Conservation (phyloP, 2,113 vertebrate species). For the Oophaga pumilio region DNA sequence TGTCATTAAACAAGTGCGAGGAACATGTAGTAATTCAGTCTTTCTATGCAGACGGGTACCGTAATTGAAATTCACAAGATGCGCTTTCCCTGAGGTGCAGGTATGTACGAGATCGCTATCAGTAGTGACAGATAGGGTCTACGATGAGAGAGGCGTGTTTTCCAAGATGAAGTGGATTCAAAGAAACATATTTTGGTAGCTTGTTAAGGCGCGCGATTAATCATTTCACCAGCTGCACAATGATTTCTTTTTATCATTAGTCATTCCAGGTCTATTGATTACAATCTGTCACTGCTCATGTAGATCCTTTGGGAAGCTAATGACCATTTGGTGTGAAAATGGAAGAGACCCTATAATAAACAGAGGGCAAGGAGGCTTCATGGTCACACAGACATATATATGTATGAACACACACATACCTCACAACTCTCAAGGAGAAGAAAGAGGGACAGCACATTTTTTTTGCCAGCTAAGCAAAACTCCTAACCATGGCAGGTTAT, state of each 20-base stretch:
- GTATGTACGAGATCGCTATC: not conserved
- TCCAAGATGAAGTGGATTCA: constrained; percentile 11
- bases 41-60: not conserved
- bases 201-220: not conserved
- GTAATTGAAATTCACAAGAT: not conserved
- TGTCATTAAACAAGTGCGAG: constrained; percentile 12
- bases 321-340: not conserved
- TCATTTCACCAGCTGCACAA: not conserved
- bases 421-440: too few relatives aligned
- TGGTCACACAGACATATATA: not conserved
- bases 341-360: not conserved
- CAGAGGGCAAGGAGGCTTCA: not conserved
- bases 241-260: not conserved
- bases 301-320: not conserved
- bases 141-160: not conserved
- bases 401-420: not conserved
- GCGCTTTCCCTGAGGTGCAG: not conserved
- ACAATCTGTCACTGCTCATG: constrained; percentile 19
- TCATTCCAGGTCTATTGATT: not conserved
- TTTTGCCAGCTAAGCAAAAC: too few relatives aligned
- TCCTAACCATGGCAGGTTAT: too few relatives aligned
- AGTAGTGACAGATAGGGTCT: not conserved
- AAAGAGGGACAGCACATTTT: too few relatives aligned
- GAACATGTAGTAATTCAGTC: not conserved
- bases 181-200: constrained; percentile 22